Evolutionary conservation across 2,888 invertebrate genomes (phyloP), one percentile per base, ranked within the genome.

Genomic region (Protonemura montana): DNA sequence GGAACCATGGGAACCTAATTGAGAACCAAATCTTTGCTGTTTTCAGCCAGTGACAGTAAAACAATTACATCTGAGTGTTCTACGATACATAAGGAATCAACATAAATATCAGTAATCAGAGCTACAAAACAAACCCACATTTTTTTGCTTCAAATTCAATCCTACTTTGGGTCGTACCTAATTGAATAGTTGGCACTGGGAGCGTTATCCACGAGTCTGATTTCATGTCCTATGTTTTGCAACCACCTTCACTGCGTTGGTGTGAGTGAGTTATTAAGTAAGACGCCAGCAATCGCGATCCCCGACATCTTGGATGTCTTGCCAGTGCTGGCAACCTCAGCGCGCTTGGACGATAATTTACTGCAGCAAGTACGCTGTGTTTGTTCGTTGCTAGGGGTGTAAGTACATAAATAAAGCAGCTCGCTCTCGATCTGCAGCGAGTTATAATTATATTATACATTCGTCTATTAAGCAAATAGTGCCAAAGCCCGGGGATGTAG

Each of bases 231-330:
- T 59, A 10, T 59, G 59, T 59, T 59, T 59, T 59, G 59, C 59
- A 16, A 21, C 21, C 59, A 35, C 21, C 16, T 59, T 41, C 5
- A 7, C 13, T 2, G 59, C 59, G 59, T 16, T 21, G 21, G 16
- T 10, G 59, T 59, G 59, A 59, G 59, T 59, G 59, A 59, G 59
- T 59, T 59, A 59, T 59, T 59, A 59, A 59, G 59, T 59, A 59
- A 59, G 59, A 3, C 21, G 59, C 59, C 59, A 21, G 59, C 59
- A 59, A 21, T 59, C 21, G 59, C 59, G 59, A 59, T 21, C 13
- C 21, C 7, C 59, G 59, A 21, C 7, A 59, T 10, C 59, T 59
- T 59, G 21, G 16, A 59, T 21, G 59, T 59, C 59, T 10, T 35
- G 59, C 16, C 59, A 59, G 21, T 21, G 59, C 6, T 16, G 21